Percentiles rank a stretch among this genome's conserved stretches.
Conservation (phyloP, 2,888 invertebrate genomes). For the Lasius platythorax region DNA sequence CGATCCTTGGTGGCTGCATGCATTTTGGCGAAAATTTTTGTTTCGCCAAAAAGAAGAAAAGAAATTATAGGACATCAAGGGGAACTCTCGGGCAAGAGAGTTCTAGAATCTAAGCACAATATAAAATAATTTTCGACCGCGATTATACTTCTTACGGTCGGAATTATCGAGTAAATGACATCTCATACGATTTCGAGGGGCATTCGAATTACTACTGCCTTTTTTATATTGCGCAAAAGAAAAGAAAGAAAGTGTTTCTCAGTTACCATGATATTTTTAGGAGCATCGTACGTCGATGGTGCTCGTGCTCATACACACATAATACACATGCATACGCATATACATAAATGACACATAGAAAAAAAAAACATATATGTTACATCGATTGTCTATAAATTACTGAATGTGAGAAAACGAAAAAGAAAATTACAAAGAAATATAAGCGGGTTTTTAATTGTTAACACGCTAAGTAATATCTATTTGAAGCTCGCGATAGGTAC, state of each 20-base stretch:
- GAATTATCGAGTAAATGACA: slow-evolving; percentile 8
- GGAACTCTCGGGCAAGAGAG: slow-evolving; percentile 7
- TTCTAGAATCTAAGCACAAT: slow-evolving; percentile 36
- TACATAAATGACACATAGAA: background rate
- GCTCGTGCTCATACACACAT: slow-evolving; percentile 53
- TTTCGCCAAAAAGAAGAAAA: slow-evolving; percentile 19
- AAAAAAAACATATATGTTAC: slow-evolving; percentile 58
- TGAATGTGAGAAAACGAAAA: slow-evolving; percentile 60
- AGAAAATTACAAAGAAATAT: slow-evolving; percentile 54
- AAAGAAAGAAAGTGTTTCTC: slow-evolving; percentile 61
- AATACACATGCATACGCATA: background rate
- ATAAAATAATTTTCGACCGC: slow-evolving; percentile 43
- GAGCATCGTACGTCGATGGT: slow-evolving; percentile 60
- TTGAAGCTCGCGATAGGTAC: slow-evolving; percentile 66
- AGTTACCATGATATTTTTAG: slow-evolving; percentile 72
- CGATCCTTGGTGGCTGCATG: slow-evolving; percentile 59
- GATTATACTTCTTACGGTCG: slow-evolving; percentile 7
- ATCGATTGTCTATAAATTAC: slow-evolving; percentile 57
- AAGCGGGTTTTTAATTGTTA: slow-evolving; percentile 70
- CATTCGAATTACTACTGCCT: slow-evolving; percentile 71
- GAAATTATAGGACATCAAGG: slow-evolving; percentile 53
- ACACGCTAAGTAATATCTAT: slow-evolving; percentile 69
- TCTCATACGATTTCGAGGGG: slow-evolving; percentile 57
- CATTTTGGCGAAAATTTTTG: slow-evolving; percentile 50
- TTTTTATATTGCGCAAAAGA: slow-evolving; percentile 64